Base-by-base conservation (phyloP, 2,113 vertebrate species). In the Apaloderma vittatum region DNA sequence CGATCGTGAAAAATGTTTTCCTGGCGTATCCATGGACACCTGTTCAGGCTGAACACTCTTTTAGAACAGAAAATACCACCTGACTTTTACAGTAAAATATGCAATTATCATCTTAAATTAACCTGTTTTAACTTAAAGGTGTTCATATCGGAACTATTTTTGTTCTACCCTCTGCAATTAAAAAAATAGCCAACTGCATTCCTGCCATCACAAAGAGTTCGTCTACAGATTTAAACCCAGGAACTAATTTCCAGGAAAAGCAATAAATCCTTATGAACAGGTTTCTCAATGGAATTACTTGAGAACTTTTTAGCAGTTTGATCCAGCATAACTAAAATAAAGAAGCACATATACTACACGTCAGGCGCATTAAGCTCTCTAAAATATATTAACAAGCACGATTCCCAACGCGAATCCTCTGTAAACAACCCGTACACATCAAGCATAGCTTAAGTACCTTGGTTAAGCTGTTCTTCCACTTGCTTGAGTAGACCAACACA, bases 401-500 rank as follows among this genome's bases (percentile, higher is more conserved):
- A 79, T 71, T 94, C 86, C 43, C 61, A 96, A 93, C 77, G 43
- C 82, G 96, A 95, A 86, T 68, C 51, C 36, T 82, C 85, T 59
- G 84, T 51, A 92, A 73, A 74, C 2, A 3, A 91, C 46, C 37
- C 83, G 34, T 37, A 91, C 9, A 66, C 29, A 91, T 16, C 79
- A 90, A 90, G 48, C 54, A 76, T 4, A 92, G 52, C 36, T 74
- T 23, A 93, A 96, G 51, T 99, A 99, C 99, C 99, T 98, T 99
- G 78, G 98, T 98, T 96, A 99, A 98, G 96, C 97, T 97, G 92
- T 98, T 99, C 96, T 99, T 99, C 98, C 99, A 99, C 94, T 99
- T 99, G 98, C 98, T 98, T 18, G 99, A 99, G 95, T 99, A 99
- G 52, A 99, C 99, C 98, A 99, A 74, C 66, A 99, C 98, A 74